Conservation (phyloP, 2,797 vertebrate species). For the Melanotaenia parkinsoni region DNA sequence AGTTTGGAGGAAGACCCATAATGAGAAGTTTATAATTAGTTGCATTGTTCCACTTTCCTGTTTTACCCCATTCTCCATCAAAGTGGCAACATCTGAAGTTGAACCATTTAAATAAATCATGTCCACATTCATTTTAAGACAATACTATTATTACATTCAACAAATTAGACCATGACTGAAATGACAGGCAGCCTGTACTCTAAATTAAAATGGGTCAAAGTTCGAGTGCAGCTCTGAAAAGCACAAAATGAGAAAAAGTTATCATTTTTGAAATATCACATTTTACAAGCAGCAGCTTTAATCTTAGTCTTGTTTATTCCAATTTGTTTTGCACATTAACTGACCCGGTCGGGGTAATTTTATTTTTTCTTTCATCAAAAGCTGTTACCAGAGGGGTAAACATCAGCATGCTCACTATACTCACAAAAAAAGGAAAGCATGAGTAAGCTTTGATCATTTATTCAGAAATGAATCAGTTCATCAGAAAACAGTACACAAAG, state of each 20-base stretch:
- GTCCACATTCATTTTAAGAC: conserved; percentile 27
- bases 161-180: conserved; percentile 18
- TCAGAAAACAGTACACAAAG: conserved; percentile 1
- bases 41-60: not conserved
- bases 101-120: conserved; percentile 24
- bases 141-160: conserved; percentile 18
- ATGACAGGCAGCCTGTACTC: conserved; percentile 6
- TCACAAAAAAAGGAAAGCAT: conserved; percentile 9
- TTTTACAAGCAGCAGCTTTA: conserved; percentile 13
- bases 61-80: not conserved
- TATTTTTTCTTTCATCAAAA: conserved; percentile 20
- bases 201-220: conserved; percentile 20
- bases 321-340: conserved; percentile 20
- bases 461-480: conserved; percentile 15
- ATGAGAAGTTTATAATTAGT: not conserved
- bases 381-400: conserved; percentile 39
- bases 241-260: not conserved
- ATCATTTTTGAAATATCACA: not conserved
- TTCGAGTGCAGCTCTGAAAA: not conserved
- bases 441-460: conserved; percentile 31
- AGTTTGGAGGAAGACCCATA: not conserved
- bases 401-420: conserved; percentile 20
- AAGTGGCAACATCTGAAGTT: conserved; percentile 14
- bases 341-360: conserved; percentile 20
- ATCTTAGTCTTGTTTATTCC: conserved; percentile 20